Conservation (phyloP, 1,140 invertebrate genomes). For the Hyles vespertilio region DNA sequence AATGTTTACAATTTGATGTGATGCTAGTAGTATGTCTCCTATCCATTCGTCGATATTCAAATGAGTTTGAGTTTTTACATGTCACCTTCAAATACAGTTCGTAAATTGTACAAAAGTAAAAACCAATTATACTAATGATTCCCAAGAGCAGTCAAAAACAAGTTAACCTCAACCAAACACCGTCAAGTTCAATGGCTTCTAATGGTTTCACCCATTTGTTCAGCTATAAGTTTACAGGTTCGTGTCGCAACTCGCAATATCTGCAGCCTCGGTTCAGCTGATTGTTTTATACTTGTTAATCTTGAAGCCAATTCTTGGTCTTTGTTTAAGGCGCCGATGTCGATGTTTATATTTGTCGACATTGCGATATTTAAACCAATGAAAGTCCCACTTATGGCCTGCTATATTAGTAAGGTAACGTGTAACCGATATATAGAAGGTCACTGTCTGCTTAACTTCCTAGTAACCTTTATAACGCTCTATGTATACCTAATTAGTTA, state of each 20-base stretch:
- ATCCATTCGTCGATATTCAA: too few relatives aligned
- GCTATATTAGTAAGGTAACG: conserved; percentile 37
- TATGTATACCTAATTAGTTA: conserved; percentile 8
- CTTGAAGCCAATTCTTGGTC: conserved; percentile 33
- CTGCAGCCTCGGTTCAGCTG: conserved; percentile 11
- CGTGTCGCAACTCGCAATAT: background rate
- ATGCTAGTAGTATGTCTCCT: too few relatives aligned
- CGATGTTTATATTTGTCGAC: conserved; percentile 46
- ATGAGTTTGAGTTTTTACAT: too few relatives aligned
- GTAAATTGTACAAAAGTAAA: too few relatives aligned
- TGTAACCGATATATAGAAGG: conserved; percentile 46
- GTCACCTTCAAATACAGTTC: too few relatives aligned
- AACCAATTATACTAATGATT: too few relatives aligned
- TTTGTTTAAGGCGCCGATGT: conserved; percentile 43
- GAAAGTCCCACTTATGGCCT: conserved; percentile 39
- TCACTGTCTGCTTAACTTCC: conserved; percentile 23
- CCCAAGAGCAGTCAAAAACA: too few relatives aligned
- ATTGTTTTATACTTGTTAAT: conserved; percentile 11
- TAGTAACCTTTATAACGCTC: conserved; percentile 18
- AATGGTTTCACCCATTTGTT: conserved; percentile 5
- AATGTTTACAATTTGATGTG: too few relatives aligned
- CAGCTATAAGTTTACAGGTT: conserved; percentile 6
- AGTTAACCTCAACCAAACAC: conserved; percentile 5
- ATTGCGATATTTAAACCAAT: conserved; percentile 51
- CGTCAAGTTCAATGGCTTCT: conserved; percentile 11